phyloP scores from a whole-genome alignment of 1,140 invertebrate species.

The Drosophila pectinifera region DNA sequence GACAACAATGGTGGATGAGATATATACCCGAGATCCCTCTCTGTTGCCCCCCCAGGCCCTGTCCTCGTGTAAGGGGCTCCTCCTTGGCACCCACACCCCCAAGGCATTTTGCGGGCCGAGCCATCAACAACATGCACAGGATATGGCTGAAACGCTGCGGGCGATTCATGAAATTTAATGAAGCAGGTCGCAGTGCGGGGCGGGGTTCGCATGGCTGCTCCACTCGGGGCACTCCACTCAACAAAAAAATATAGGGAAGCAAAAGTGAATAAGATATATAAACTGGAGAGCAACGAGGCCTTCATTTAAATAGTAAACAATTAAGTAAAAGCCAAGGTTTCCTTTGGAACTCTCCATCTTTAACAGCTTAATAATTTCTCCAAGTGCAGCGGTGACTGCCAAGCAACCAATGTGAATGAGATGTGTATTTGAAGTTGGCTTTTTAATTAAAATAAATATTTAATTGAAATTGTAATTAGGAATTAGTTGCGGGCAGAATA shows the following conservation, averaged over 20 bases:
- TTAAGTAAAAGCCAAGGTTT: not conserved
- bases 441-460: constrained; percentile 84
- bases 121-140: constrained; percentile 78
- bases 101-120: constrained; percentile 57
- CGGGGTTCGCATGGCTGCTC: constrained; percentile 42
- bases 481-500: constrained; percentile 73
- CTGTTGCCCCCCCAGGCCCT: no score
- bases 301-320: not conserved
- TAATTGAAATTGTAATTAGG: constrained; percentile 80
- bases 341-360: not conserved
- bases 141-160: constrained; percentile 71
- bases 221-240: constrained; percentile 24
- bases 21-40: constrained; percentile 1
- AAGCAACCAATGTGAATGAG: constrained; percentile 46
- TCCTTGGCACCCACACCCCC: not conserved
- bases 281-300: not conserved
- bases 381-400: not conserved
- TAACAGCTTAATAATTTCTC: constrained; percentile 4
- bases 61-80: not conserved
- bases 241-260: not conserved
- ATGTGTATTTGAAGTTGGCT: constrained; percentile 76
- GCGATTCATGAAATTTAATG: constrained; percentile 83
- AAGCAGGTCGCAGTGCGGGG: constrained; percentile 57
- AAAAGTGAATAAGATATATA: not conserved
- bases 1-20: constrained; percentile 40